Percentiles rank a stretch among this genome's conserved stretches.
phyloP scores from a whole-genome alignment of 1,140 invertebrate genomes.

The Amyelois transitella region DNA sequence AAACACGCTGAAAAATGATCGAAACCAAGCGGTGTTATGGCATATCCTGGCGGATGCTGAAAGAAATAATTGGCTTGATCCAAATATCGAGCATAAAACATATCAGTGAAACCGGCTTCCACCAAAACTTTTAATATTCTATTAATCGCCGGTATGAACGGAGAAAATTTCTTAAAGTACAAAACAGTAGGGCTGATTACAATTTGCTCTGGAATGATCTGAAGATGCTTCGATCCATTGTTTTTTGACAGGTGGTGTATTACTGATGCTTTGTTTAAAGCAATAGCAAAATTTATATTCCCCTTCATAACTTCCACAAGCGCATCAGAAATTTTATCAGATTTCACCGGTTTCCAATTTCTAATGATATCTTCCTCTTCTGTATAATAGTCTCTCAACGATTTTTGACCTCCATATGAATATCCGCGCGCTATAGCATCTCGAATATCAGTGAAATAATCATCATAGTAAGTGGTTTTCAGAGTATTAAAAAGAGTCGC shows the following conservation, averaged over 20 bases:
- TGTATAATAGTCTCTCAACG: conserved; percentile 34
- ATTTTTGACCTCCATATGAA: conserved; percentile 31
- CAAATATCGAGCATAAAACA: conserved; percentile 20
- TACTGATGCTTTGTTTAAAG: conserved; percentile 38
- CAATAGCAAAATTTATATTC: conserved; percentile 35
- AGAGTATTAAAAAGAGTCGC: conserved; percentile 34
- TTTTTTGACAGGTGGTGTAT: conserved; percentile 26
- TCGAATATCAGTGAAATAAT: conserved; percentile 22
- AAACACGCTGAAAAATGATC: conserved; percentile 36
- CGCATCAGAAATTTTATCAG: conserved; percentile 12
- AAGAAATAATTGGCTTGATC: conserved; percentile 21
- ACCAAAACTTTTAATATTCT: conserved; percentile 24
- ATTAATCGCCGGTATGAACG: conserved; percentile 25
- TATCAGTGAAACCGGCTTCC: conserved; percentile 42
- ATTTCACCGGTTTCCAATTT: conserved; percentile 29
- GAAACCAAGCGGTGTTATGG: conserved; percentile 21
- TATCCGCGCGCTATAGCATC: conserved; percentile 22
- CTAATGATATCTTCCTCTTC: conserved; percentile 31
- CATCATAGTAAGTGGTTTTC: conserved; percentile 27
- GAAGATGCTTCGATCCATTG: conserved; percentile 27
- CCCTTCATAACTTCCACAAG: conserved; percentile 32
- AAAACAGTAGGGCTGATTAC: conserved; percentile 46
- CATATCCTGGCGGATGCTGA: not conserved
- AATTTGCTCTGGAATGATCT: conserved; percentile 46
- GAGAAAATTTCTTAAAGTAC: conserved; percentile 42